These are phyloP conservation scores for Timandra comae DNA, from an alignment of 2,888 invertebrate genomes.

Conservation along the genomic window DNA sequence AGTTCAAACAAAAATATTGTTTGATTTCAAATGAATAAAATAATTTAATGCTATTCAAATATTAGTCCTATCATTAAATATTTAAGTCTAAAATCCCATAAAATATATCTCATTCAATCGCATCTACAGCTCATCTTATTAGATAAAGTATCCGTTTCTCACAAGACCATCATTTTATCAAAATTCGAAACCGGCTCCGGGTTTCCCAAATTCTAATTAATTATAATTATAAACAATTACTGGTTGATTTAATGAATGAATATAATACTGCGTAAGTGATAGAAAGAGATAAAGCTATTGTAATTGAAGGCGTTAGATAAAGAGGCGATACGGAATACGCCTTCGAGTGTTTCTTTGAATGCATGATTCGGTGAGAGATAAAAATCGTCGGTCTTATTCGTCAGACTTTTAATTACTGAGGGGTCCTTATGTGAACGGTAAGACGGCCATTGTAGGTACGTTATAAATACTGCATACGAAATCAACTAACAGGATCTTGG, in stretches of 20 bases:
- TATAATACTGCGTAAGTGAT: conserved; percentile 41
- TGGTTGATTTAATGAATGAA: conserved; percentile 62
- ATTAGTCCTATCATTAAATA: no score
- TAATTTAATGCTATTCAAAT: no score
- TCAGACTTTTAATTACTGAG: conserved; percentile 73
- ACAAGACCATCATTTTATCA: conserved; percentile 50
- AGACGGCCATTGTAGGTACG: conserved; percentile 65
- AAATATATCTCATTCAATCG: no score
- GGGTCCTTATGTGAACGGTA: conserved; percentile 67
- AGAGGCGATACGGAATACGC: conserved; percentile 59
- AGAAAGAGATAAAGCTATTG: conserved; percentile 42
- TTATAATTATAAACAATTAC: conserved; percentile 73
- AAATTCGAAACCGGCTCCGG: conserved; percentile 49
- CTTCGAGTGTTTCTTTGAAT: conserved; percentile 61
- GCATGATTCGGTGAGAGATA: conserved; percentile 72
- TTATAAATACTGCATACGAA: conserved; percentile 65
- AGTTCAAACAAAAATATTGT: conserved; percentile 61
- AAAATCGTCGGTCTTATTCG: conserved; percentile 75
- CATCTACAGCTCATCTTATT: conserved; percentile 19
- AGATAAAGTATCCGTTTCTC: conserved; percentile 66
- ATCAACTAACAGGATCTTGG: conserved; percentile 39
- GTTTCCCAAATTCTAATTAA: conserved; percentile 61
- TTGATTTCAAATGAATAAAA: conserved; percentile 13
- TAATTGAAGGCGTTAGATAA: conserved; percentile 37
- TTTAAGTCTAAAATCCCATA: no score